Evolutionary conservation across 2,888 invertebrate genomes (phyloP).

Genomic region (Ditula angustiorana): DNA sequence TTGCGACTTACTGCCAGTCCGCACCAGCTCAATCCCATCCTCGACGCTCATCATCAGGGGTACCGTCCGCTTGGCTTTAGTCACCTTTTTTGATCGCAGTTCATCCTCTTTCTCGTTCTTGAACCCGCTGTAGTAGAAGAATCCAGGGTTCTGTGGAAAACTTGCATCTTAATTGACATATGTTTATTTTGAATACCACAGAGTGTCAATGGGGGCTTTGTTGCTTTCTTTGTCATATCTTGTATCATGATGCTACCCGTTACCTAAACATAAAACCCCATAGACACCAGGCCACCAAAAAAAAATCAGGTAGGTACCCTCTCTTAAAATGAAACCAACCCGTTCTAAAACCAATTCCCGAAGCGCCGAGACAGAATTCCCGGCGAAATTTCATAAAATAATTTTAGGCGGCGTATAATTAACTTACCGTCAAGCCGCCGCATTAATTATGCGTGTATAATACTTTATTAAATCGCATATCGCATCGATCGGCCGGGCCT

Average conservation of each 20-base stretch:
- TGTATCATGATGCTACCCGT: too few species aligned
- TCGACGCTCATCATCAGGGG: constrained; percentile 57
- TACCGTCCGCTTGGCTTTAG: constrained; percentile 56
- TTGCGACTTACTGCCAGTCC: constrained; percentile 62
- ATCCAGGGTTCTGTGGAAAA: constrained; percentile 66
- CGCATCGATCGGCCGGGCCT: constrained; percentile 27
- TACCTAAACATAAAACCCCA: too few species aligned
- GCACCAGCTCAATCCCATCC: constrained; percentile 64
- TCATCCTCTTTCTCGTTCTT: constrained; percentile 71
- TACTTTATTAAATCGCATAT: constrained; percentile 31
- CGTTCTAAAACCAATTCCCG: constrained; percentile 12
- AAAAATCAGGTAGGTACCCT: neutral
- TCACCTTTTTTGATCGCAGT: constrained; percentile 69
- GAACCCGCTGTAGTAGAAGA: constrained; percentile 72
- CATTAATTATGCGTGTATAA: constrained; percentile 35
- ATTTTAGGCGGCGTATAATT: constrained; percentile 38
- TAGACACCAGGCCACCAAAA: neutral
- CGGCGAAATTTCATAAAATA: constrained; percentile 31
- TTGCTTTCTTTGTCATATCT: too few species aligned
- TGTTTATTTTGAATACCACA: too few species aligned
- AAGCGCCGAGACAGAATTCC: constrained; percentile 6
- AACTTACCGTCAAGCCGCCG: constrained; percentile 33
- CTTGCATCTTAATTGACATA: neutral
- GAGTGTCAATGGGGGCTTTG: too few species aligned
- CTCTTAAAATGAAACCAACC: neutral